phyloP scores from a whole-genome alignment of 2,888 invertebrate genomes.

The Amiota mariae region DNA sequence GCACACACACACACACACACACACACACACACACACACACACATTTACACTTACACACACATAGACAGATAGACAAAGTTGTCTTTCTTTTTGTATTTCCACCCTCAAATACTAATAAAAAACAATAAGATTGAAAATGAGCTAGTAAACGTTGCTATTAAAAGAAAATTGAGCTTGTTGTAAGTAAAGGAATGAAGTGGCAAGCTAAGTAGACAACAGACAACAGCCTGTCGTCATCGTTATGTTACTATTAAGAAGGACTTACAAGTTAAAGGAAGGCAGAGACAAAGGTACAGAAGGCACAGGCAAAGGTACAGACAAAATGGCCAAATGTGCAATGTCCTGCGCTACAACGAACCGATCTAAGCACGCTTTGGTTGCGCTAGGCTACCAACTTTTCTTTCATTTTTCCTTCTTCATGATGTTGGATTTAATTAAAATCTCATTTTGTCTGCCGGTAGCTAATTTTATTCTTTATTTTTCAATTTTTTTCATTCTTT shows the following conservation, averaged over 20 bases:
- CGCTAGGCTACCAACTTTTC: constrained; percentile 26
- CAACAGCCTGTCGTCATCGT: neutral
- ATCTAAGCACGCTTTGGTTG: neutral
- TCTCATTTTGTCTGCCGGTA: constrained; percentile 56
- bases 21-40: neutral
- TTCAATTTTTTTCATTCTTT: constrained; percentile 4
- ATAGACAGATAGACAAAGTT: neutral
- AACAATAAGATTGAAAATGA: neutral
- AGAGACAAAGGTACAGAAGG: neutral
- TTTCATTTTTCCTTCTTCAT: no score
- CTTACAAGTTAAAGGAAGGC: neutral
- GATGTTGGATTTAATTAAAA: constrained; percentile 67
- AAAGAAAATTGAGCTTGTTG: constrained; percentile 11
- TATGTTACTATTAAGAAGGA: neutral
- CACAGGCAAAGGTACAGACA: constrained; percentile 18
- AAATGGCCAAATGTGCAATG: constrained; percentile 5
- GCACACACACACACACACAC: constrained; percentile 21
- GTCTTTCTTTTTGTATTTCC: neutral
- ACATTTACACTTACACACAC: neutral
- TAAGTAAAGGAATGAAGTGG: constrained; percentile 15
- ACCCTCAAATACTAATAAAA: no score
- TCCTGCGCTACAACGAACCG: neutral
- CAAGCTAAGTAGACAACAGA: constrained; percentile 12
- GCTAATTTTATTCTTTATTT: constrained; percentile 40
- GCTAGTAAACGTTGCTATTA: constrained; percentile 3